Evolutionary conservation across 2,113 vertebrate species (phyloP).

Genomic region (Oncorhynchus nerka): DNA sequence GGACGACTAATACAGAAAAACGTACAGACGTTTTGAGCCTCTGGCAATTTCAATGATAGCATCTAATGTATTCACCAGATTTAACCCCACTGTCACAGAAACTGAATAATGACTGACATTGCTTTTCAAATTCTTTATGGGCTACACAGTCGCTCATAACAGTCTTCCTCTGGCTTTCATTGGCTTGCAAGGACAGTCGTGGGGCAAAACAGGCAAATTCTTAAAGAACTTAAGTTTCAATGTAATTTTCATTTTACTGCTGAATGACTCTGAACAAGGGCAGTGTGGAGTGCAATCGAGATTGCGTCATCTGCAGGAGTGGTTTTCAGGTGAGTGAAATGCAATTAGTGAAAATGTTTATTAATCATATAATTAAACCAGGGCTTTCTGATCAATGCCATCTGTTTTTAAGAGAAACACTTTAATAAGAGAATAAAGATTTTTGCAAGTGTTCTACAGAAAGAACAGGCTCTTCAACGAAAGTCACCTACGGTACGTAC

Average conservation of each 20-base stretch:
- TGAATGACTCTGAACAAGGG: slow-evolving; percentile 3
- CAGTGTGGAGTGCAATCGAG: too few species aligned
- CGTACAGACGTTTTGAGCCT: not conserved
- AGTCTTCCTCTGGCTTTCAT: slow-evolving; percentile 47
- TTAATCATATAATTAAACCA: not conserved
- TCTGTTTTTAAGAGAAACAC: not conserved
- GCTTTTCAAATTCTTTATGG: slow-evolving; percentile 42
- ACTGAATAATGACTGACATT: slow-evolving; percentile 41
- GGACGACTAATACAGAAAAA: not conserved
- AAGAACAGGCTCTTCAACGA: too few species aligned
- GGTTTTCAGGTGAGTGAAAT: slow-evolving; percentile 4
- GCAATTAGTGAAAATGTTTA: not conserved
- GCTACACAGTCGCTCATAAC: slow-evolving; percentile 28
- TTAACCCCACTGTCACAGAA: slow-evolving; percentile 23
- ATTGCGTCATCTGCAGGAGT: slow-evolving; percentile 5
- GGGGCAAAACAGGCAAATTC: slow-evolving; percentile 15
- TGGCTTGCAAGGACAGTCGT: slow-evolving; percentile 44
- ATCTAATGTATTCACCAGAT: slow-evolving; percentile 46
- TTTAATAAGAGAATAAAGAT: too few species aligned
- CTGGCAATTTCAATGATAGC: slow-evolving; percentile 39
- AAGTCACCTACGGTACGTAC: too few species aligned
- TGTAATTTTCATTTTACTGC: slow-evolving; percentile 12
- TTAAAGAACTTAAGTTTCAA: slow-evolving; percentile 12
- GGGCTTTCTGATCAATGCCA: not conserved
- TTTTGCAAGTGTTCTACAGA: too few species aligned